Percentiles rank a stretch among this genome's conserved stretches.
phyloP scores from a whole-genome alignment of 1,140 invertebrate species.

The Hyles euphorbiae region DNA sequence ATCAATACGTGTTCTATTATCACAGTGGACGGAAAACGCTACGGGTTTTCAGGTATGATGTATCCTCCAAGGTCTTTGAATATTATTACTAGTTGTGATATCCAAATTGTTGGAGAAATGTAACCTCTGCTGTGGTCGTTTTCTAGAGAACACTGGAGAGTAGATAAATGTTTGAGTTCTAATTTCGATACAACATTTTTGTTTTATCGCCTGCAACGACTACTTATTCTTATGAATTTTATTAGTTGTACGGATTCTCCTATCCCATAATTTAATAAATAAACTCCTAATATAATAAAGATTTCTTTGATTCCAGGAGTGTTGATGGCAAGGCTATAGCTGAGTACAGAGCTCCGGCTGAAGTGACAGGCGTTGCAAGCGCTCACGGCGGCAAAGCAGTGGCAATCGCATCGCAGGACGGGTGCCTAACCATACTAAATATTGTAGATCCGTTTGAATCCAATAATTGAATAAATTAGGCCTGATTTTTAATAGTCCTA shows the following conservation, averaged over 20 bases:
- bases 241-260: too few species aligned
- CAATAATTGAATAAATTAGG: not conserved
- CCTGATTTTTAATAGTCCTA: too few species aligned
- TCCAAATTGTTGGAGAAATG: too few species aligned
- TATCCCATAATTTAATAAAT: too few species aligned
- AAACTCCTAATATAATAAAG: too few species aligned
- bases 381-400: constrained; percentile 82
- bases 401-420: constrained; percentile 94
- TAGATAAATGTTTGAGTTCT: too few species aligned
- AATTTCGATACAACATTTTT: too few species aligned
- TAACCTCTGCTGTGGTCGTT: too few species aligned
- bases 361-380: constrained; percentile 87
- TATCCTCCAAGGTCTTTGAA: not conserved
- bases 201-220: too few species aligned
- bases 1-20: constrained; percentile 97
- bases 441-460: constrained; percentile 86
- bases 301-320: constrained; percentile 74
- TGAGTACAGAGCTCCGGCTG: constrained; percentile 94
- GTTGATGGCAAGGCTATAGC: constrained; percentile 92
- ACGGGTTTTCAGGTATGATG: constrained; percentile 88
- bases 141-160: too few species aligned
- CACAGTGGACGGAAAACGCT: constrained; percentile 96
- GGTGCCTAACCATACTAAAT: constrained; percentile 93
- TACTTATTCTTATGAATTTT: too few species aligned
- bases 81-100: too few species aligned